Evolutionary conservation across 53 echinoderm and acorn worm genomes (phyloP).

Genomic region (Henricia sp.): DNA sequence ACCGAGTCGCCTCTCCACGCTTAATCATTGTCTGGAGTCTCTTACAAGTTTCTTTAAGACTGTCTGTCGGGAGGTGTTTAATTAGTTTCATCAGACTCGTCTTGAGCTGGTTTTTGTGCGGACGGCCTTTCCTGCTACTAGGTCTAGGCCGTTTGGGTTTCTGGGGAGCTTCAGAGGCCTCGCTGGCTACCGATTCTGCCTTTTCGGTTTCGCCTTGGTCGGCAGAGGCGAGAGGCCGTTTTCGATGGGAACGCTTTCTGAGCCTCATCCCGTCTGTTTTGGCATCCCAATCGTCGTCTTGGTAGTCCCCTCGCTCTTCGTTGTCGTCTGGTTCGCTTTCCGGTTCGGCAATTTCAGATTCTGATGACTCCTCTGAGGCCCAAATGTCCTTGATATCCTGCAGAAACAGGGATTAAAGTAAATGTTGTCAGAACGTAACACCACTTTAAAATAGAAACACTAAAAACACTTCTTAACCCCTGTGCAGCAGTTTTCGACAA

Average conservation of each 20-base stretch:
- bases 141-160: conserved; percentile 10
- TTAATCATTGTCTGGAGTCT: conserved; percentile 51
- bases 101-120: conserved; percentile 54
- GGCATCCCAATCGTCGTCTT: conserved; percentile 40
- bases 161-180: background rate
- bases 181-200: background rate
- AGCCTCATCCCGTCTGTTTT: background rate
- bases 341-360: conserved; percentile 27
- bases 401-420: background rate
- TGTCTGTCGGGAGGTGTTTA: conserved; percentile 14
- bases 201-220: background rate
- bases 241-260: conserved; percentile 21
- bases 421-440: no score
- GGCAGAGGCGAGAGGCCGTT: no score
- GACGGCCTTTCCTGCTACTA: conserved; percentile 2
- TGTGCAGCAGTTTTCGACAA: no score
- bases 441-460: no score
- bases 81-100: conserved; percentile 40
- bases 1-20: conserved; percentile 13
- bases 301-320: background rate
- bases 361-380: conserved; percentile 60
- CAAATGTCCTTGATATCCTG: conserved; percentile 67
- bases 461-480: no score
- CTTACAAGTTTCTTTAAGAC: conserved; percentile 10
- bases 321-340: conserved; percentile 23